phyloP scores from a whole-genome alignment of 1,140 invertebrate species.

The Pararge aegeria region DNA sequence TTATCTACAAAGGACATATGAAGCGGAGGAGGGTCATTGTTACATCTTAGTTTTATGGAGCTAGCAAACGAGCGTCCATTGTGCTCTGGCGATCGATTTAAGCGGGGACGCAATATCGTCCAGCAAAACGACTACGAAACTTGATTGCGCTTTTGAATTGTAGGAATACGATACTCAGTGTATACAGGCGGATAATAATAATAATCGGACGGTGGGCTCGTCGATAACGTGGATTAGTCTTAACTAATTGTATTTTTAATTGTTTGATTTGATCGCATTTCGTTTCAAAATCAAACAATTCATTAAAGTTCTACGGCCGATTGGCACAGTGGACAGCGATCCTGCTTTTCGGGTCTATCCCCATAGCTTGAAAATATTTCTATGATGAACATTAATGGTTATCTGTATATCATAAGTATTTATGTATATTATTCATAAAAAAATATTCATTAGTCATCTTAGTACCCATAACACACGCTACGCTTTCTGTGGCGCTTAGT shows the following conservation, averaged over 20 bases:
- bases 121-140: conserved; percentile 60
- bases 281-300: no score
- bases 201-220: conserved; percentile 26
- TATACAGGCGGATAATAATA: conserved; percentile 37
- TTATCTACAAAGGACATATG: conserved; percentile 45
- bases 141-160: conserved; percentile 62
- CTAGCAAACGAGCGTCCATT: conserved; percentile 63
- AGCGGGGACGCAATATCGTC: conserved; percentile 59
- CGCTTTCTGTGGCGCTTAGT: no score
- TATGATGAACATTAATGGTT: no score
- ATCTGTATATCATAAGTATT: no score
- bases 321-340: no score
- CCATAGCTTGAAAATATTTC: no score
- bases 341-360: no score
- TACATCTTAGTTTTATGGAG: conserved; percentile 67
- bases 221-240: not conserved
- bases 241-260: not conserved
- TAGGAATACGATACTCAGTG: conserved; percentile 47
- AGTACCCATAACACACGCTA: no score
- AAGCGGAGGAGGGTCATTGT: conserved; percentile 51
- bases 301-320: no score
- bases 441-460: no score
- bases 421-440: no score
- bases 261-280: not conserved
- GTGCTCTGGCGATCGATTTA: conserved; percentile 60